Evolutionary conservation across 64 coral and sea anemone species (phyloP).

Genomic region (Cladopsammia gracilis): DNA sequence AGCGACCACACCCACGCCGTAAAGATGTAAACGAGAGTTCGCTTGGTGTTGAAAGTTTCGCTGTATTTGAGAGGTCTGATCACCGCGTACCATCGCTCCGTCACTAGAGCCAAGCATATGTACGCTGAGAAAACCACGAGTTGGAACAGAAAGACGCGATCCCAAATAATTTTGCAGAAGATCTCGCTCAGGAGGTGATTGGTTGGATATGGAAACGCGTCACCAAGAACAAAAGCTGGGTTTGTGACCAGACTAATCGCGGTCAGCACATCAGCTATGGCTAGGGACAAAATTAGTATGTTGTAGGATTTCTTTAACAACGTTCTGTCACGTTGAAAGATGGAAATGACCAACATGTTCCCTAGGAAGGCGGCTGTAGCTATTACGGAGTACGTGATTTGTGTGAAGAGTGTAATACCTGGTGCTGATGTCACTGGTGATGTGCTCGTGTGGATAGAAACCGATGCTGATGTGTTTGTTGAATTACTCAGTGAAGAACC

Average conservation of each 20-base stretch:
- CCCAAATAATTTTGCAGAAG: not conserved
- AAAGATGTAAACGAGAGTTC: not conserved
- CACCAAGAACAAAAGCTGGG: conserved; percentile 28
- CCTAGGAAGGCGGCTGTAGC: conserved; percentile 3
- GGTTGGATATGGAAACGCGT: conserved; percentile 18
- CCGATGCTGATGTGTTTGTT: not conserved
- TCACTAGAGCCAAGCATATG: conserved; percentile 6
- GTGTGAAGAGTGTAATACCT: not conserved
- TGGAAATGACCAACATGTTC: conserved; percentile 7
- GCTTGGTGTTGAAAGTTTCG: not conserved
- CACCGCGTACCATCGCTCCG: conserved; percentile 31
- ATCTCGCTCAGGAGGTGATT: not conserved
- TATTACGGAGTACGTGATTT: conserved; percentile 15
- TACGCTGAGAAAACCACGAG: conserved; percentile 31
- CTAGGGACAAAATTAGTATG: conserved; percentile 18
- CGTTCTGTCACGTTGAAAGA: not conserved
- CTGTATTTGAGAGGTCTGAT: not conserved
- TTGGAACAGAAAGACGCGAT: conserved; percentile 22
- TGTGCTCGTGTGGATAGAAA: not conserved
- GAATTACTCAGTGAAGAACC: conserved; percentile 6
- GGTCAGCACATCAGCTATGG: conserved; percentile 30
- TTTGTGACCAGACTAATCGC: not conserved
- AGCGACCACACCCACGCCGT: conserved; percentile 1
- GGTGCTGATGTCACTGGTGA: not conserved
- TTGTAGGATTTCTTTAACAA: conserved; percentile 45